Base-by-base conservation (phyloP, 2,797 vertebrate species). In the Borostomias antarcticus region DNA sequence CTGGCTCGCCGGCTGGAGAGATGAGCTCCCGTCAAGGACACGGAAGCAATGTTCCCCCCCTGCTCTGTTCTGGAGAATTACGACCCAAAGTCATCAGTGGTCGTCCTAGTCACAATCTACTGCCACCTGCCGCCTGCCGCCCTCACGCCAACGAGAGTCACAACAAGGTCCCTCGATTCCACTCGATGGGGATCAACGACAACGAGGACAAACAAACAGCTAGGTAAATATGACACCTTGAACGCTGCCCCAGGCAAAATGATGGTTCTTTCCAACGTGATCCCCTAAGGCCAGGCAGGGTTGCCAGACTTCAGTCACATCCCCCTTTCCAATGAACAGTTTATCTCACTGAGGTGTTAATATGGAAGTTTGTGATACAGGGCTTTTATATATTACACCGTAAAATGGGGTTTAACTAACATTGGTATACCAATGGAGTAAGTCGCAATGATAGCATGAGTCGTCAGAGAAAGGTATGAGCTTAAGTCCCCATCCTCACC, bases 21-120 rank as follows among this genome's bases (percentile, higher is more conserved):
- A 85, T 70, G 81, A 85, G 82, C 68, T 66, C 62, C 35, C 11
- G 78, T 29, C 87, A 78, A 86, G 82, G 83, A 78, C 83, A 40
- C 45, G 21, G 33, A 35, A 0, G 64, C 65, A 43, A 37, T 67
- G 75, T 76, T 71, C 72, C 61, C 45, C 58, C 6, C 68, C 64
- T 76, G 62, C 13, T 66, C 32, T 58, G 33, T 68, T 73, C 59
- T 51, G 57, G 51, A 72, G 79, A 85, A 74, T 87, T 84, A 86
- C 64, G 69, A 83, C 62, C 81, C 72, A 61, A 68, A 79, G 73
- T 77, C 73, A 13, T 47, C 50, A 52, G 70, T 68, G 72, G 48
- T 65, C 71, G 62, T 47, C 68, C 1, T 43, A 60, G 58, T 47
- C 74, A 76, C 69, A 72, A 84, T 80, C 75, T 80, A 76, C 47